These are phyloP conservation scores for Sinodicranocentrus sp. DNA, from an alignment of 2,888 invertebrate species.

Conservation along the genomic window DNA sequence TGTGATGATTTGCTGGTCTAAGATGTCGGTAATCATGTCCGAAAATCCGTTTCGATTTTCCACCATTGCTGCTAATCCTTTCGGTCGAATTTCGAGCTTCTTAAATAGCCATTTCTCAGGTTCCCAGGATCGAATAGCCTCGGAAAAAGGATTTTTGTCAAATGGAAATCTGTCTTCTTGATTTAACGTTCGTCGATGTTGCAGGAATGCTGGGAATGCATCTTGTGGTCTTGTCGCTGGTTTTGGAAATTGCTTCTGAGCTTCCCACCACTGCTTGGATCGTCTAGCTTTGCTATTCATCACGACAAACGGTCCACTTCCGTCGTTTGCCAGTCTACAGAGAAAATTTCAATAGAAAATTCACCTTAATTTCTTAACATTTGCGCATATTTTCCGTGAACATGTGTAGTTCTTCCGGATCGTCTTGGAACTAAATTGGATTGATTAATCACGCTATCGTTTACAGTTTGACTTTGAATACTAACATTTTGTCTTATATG, in stretches of 20 bases:
- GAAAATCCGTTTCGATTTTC: neutral
- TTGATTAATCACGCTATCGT: no score
- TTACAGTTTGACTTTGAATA: no score
- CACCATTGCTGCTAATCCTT: neutral
- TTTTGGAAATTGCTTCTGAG: neutral
- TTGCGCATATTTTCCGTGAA: slow-evolving; percentile 2
- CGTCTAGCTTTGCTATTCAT: no score
- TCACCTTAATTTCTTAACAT: neutral
- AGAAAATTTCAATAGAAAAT: no score
- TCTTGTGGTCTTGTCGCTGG: slow-evolving; percentile 1
- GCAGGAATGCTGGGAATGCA: neutral
- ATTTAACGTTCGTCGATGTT: neutral
- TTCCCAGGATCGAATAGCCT: neutral
- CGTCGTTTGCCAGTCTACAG: no score
- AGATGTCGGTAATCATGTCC: neutral
- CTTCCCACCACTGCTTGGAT: neutral
- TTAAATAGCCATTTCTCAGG: neutral
- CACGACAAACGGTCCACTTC: no score
- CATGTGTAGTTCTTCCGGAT: slow-evolving; percentile 6
- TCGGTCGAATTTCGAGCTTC: neutral
- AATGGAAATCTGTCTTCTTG: neutral
- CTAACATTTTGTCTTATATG: neutral
- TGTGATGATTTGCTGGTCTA: neutral
- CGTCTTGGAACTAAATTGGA: neutral
- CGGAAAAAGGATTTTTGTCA: neutral